Conservation (phyloP, 2,797 vertebrate species). For the Chelon labrosus region DNA sequence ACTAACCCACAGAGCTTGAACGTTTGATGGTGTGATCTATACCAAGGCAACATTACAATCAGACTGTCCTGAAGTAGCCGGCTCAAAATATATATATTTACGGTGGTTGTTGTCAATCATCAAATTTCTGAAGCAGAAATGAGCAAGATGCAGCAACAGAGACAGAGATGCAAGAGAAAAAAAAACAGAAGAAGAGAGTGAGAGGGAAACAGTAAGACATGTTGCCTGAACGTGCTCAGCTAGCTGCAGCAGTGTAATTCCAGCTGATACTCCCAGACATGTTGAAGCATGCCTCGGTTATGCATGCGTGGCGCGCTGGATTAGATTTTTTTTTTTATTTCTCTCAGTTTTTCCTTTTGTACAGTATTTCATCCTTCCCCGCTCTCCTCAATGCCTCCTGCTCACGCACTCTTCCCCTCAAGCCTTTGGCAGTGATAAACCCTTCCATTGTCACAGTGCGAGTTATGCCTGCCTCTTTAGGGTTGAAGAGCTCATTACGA, state of each 20-base stretch:
- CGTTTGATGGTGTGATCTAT: background rate
- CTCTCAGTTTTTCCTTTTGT: conserved; percentile 36
- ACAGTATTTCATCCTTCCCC: conserved; percentile 22
- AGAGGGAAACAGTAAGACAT: conserved; percentile 48
- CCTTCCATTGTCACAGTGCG: conserved; percentile 72
- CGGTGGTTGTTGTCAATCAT: conserved; percentile 10
- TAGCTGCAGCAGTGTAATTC: conserved; percentile 59
- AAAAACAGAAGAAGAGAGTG: conserved; percentile 20
- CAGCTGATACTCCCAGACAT: conserved; percentile 48
- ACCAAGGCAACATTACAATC: background rate
- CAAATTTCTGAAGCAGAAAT: too few relatives aligned
- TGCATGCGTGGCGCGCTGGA: conserved; percentile 45
- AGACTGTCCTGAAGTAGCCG: background rate
- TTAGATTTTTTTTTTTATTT: conserved; percentile 42
- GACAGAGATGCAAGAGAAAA: conserved; percentile 6
- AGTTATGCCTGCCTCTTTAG: conserved; percentile 75
- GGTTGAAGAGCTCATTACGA: conserved; percentile 82
- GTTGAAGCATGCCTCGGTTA: conserved; percentile 55
- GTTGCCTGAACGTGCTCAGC: conserved; percentile 54
- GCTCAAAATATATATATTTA: too few relatives aligned
- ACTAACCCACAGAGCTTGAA: background rate
- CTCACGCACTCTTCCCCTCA: conserved; percentile 10
- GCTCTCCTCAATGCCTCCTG: conserved; percentile 20
- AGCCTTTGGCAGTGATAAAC: conserved; percentile 73
- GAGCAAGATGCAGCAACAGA: too few relatives aligned